Evolutionary conservation across 2,113 vertebrate species (phyloP), one percentile per base, ranked within the genome.

Genomic region (Chloropsis cyanopogon): DNA sequence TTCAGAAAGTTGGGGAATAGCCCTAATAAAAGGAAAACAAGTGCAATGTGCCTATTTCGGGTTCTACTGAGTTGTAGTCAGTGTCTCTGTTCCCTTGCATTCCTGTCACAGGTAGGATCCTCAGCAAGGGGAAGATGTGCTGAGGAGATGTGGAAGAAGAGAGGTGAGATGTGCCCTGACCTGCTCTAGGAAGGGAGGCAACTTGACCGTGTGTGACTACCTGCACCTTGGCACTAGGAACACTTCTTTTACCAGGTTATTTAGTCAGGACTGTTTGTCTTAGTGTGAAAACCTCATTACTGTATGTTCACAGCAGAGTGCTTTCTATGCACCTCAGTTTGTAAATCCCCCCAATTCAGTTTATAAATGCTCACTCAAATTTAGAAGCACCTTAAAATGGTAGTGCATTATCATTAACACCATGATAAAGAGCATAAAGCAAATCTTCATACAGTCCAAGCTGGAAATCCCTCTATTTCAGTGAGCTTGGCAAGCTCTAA

Each of bases 281-380:
- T 5, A 1, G 4, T 10, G 25, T 33, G 64, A 73, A 70, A 29
- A 11, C 16, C 33, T 49, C 17, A 20, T 71, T 59, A 49, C 8
- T 49, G 5, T 28, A 25, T 20, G 7, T 90, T 76, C 41, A 57
- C 26, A 85, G 53, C 14, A 44, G 33, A 68, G 4, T 47, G n/a
- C 20, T n/a, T 46, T 29, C n/a, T 18, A 12, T 35, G 21, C 18
- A 75, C 29, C 6, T 66, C 42, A 12, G 29, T 39, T 79, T 82
- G 70, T 41, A 66, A 87, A 60, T 19, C 8, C 8, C 11, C 5
- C 3, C 0, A 0, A 2, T 35, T 64, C 61, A 19, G 9, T 52
- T 88, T 72, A 83, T 59, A 59, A 86, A 50, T 11, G 3, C 9
- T 9, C 9, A 5, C 10, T 65, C 24, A 29, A 22, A 31, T 65